Evolutionary conservation across 2,888 invertebrate species (phyloP).

Genomic region (Limulus polyphemus): DNA sequence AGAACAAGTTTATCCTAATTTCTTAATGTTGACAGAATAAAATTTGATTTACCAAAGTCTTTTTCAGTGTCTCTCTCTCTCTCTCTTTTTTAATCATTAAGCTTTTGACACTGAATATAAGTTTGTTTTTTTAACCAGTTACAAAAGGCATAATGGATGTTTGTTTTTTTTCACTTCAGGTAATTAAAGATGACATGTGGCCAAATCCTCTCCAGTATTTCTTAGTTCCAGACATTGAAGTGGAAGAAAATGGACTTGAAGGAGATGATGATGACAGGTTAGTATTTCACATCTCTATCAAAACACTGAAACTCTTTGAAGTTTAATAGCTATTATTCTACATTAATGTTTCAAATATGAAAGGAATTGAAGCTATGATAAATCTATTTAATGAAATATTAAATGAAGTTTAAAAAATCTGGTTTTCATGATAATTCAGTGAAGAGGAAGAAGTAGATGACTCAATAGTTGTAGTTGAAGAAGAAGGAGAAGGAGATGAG

Average conservation of each 20-base stretch:
- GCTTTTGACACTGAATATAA: too few species aligned
- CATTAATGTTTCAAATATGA: too few species aligned
- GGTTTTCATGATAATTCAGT: conserved; percentile 5
- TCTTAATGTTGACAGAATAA: too few species aligned
- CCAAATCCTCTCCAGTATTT: conserved; percentile 74
- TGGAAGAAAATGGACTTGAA: conserved; percentile 56
- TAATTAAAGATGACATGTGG: conserved; percentile 78
- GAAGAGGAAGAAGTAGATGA: conserved; percentile 31
- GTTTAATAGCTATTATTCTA: too few species aligned
- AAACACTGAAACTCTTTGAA: neutral
- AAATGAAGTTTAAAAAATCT: neutral
- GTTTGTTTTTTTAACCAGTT: too few species aligned
- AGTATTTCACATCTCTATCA: too few species aligned
- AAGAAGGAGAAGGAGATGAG: conserved; percentile 31
- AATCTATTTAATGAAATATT: neutral
- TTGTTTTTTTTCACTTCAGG: conserved; percentile 32
- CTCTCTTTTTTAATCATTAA: too few species aligned
- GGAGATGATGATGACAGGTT: conserved; percentile 27
- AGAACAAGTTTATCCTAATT: too few species aligned
- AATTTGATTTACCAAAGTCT: too few species aligned
- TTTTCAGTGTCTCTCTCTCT: too few species aligned
- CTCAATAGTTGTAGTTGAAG: conserved; percentile 36
- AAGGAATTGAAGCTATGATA: neutral
- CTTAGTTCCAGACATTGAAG: conserved; percentile 59
- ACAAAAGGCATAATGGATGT: neutral